Base-by-base conservation (phyloP, 2,113 vertebrate genomes). In the Brachionichthys hirsutus region DNA sequence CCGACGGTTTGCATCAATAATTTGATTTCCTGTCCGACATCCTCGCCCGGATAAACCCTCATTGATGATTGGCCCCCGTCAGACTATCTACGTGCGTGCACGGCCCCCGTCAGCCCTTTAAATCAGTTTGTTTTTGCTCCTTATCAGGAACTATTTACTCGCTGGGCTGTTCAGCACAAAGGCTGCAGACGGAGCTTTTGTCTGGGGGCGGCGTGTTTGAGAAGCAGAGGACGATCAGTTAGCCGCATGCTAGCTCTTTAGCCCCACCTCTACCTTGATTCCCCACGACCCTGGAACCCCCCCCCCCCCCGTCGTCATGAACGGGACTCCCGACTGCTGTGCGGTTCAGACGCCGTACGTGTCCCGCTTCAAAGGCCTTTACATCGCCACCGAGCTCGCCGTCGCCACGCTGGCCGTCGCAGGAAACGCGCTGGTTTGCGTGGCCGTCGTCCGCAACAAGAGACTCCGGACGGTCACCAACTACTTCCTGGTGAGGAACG, bases 391-490 rank as follows among this genome's bases (percentile, higher is more conserved):
- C 0, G 90, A 91, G 78, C 48, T 91, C 14, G 3, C 80, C 34
- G 85, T 91, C 9, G 86, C 89, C 0, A 16, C 62, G 43, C 34
- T 85, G 3, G 82, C 90, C 6, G 53, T 84, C 4, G 48, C 52
- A 0, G 89, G 89, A 1, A 91, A 91, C 71, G 12, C 78, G 16
- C 60, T 90, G 65, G 89, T 91, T 40, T 91, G 90, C 19, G 41
- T 86, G 14, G 85, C 87, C 0, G 79, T 91, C 46, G 43, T 34
- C 8, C 57, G 49, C 3, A 90, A 89, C 73, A 82, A 78, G 50
- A 88, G 64, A 62, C 87, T 91, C 10, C 77, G 73, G 10, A 91
- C 88, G 0, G 82, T 90, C 74, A 90, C 89, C 49, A 91, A 91
- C 64, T 90, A 88, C 77, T 91, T 91, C 67, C 73, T 91, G 80